Conservation (phyloP, 1,140 invertebrate species). For the Rhyacophila brunnea region DNA sequence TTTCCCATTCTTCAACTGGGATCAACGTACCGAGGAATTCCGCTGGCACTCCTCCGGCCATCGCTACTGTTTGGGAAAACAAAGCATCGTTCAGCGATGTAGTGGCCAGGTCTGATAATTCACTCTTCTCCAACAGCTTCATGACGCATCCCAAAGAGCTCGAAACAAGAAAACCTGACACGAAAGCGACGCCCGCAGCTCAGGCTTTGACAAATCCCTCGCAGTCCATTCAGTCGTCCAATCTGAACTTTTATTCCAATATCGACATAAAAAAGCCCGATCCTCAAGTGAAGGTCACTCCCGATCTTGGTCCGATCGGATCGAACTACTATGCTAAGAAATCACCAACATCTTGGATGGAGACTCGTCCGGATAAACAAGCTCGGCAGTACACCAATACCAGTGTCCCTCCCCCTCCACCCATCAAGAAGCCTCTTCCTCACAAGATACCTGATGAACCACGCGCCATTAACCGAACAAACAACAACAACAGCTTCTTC, state of each 20-base stretch:
- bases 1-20: background rate
- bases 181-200: slow-evolving; percentile 2
- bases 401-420: background rate
- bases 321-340: slow-evolving; percentile 29
- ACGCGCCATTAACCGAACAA: slow-evolving; percentile 6
- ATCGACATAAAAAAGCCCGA: slow-evolving; percentile 22
- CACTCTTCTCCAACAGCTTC: slow-evolving; percentile 17
- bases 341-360: slow-evolving; percentile 20
- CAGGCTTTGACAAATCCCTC: background rate
- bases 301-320: slow-evolving; percentile 32
- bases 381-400: slow-evolving; percentile 5
- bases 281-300: slow-evolving; percentile 1
- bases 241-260: background rate
- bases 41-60: slow-evolving; percentile 29
- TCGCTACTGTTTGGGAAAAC: slow-evolving; percentile 33
- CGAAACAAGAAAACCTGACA: slow-evolving; percentile 21
- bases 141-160: slow-evolving; percentile 24
- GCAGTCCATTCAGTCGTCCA: background rate
- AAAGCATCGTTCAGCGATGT: slow-evolving; percentile 35
- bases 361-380: slow-evolving; percentile 19
- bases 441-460: slow-evolving; percentile 24
- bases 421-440: slow-evolving; percentile 22
- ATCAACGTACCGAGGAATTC: slow-evolving; percentile 27
- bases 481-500: slow-evolving; percentile 28
- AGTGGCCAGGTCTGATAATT: slow-evolving; percentile 30